Evolutionary conservation across 2,113 vertebrate genomes (phyloP).

Genomic region (Oncorhynchus gorbuscha): DNA sequence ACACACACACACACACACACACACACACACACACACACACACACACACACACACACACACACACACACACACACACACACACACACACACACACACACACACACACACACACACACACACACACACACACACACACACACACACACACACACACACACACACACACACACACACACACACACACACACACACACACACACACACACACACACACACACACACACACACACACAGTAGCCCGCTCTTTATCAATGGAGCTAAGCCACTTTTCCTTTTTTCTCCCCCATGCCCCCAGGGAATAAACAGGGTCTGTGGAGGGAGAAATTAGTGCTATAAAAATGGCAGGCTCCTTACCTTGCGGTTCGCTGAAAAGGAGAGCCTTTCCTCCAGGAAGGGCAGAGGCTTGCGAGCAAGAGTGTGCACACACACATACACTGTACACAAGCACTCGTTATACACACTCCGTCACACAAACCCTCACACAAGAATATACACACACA

Average conservation of each 20-base stretch:
- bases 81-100: constrained; percentile 17
- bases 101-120: no score
- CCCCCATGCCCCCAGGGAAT: constrained; percentile 4
- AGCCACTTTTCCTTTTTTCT: constrained; percentile 45
- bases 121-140: no score
- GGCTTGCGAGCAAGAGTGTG: constrained; percentile 56
- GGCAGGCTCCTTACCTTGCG: constrained; percentile 68
- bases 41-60: neutral
- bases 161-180: neutral
- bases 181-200: neutral
- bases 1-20: no score
- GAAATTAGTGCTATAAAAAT: constrained; percentile 42
- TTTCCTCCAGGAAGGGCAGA: constrained; percentile 62
- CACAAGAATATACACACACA: constrained; percentile 13
- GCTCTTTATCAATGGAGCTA: constrained; percentile 70
- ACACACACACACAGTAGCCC: constrained; percentile 30
- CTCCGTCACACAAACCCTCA: constrained; percentile 47
- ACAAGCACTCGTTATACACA: neutral
- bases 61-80: no score
- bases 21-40: neutral
- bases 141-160: no score
- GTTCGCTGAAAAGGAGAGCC: constrained; percentile 67
- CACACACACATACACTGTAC: constrained; percentile 42
- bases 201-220: no score
- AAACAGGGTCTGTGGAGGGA: constrained; percentile 35